A percentile compares a stretch with the other conserved stretches of the same genome.
These are phyloP conservation scores for Epinotia bilunana DNA, from an alignment of 2,888 invertebrate genomes.

Conservation along the genomic window DNA sequence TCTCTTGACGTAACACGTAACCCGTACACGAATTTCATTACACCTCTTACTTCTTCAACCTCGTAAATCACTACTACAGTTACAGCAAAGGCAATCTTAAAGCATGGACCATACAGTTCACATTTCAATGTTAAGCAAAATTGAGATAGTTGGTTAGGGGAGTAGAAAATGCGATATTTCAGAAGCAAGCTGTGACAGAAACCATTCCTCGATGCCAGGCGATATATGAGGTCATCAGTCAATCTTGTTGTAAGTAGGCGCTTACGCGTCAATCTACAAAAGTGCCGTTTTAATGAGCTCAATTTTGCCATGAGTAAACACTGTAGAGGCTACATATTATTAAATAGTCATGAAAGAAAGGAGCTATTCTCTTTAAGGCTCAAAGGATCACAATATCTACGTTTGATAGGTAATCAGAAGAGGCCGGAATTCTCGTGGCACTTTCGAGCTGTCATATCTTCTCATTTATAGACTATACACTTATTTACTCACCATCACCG, in stretches of 20 bases:
- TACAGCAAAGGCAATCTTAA: neutral
- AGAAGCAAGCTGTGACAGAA: constrained; percentile 72
- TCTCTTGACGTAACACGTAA: constrained; percentile 55
- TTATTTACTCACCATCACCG: neutral
- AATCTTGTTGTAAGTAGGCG: constrained; percentile 60
- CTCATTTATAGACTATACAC: no score
- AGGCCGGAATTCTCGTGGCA: no score
- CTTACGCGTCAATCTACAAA: constrained; percentile 10
- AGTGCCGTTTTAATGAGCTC: constrained; percentile 24
- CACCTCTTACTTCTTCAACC: constrained; percentile 46
- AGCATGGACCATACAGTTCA: neutral
- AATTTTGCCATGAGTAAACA: constrained; percentile 2
- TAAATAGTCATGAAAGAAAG: neutral
- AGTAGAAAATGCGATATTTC: constrained; percentile 62
- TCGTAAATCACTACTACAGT: neutral
- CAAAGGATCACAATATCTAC: no score
- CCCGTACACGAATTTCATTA: constrained; percentile 60
- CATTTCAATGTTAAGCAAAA: neutral
- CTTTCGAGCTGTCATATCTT: no score
- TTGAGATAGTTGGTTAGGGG: neutral
- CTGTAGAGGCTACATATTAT: neutral
- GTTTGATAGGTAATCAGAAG: no score
- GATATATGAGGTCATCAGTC: constrained; percentile 74
- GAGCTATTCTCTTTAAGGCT: no score
- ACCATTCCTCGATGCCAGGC: constrained; percentile 71